Conservation (phyloP, 2,888 invertebrate genomes). For the Pollenia labialis region DNA sequence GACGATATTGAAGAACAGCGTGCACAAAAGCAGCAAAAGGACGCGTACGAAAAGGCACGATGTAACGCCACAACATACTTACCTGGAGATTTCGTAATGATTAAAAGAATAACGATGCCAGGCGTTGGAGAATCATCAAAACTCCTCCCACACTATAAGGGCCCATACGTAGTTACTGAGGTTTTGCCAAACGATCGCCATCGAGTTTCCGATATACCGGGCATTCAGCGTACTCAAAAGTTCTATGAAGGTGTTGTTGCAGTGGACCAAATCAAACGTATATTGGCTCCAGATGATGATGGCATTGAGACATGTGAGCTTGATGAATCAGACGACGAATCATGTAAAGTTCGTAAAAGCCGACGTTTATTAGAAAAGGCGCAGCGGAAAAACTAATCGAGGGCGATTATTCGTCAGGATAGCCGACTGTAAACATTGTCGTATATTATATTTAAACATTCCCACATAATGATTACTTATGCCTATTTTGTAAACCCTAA, state of each 20-base stretch:
- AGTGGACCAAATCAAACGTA: slow-evolving; percentile 26
- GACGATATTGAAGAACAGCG: slow-evolving; percentile 37
- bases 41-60: too few relatives aligned
- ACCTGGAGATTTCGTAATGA: too few relatives aligned
- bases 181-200: slow-evolving; percentile 34
- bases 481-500: too few relatives aligned
- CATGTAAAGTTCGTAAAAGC: too few relatives aligned
- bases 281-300: slow-evolving; percentile 3
- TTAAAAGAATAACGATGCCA: slow-evolving; percentile 61
- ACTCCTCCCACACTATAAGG: slow-evolving; percentile 36
- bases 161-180: slow-evolving; percentile 17
- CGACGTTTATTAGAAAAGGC: too few relatives aligned
- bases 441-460: too few relatives aligned
- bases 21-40: neutral
- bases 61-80: too few relatives aligned
- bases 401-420: too few relatives aligned
- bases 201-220: slow-evolving; percentile 22
- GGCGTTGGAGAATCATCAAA: slow-evolving; percentile 33
- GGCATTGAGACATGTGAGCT: neutral
- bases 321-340: neutral
- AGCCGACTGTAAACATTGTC: too few relatives aligned
- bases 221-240: slow-evolving; percentile 20
- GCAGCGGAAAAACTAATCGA: too few relatives aligned
- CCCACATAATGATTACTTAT: too few relatives aligned
- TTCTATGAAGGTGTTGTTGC: slow-evolving; percentile 37